Evolutionary conservation across 37 sponge, comb jelly and placozoan genomes (phyloP).

Genomic region (Mnemiopsis leidyi): DNA sequence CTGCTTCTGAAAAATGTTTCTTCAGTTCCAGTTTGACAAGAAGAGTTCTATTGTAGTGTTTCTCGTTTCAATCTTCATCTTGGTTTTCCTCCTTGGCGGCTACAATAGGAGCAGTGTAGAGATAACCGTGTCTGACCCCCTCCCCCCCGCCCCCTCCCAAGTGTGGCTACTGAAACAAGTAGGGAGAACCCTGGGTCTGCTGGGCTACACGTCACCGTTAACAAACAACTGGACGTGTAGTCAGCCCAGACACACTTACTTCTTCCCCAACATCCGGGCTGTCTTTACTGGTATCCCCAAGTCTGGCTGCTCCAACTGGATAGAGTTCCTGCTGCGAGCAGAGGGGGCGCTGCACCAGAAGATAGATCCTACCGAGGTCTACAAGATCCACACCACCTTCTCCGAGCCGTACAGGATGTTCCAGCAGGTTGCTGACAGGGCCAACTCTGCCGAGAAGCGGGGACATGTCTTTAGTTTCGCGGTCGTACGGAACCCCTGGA

Average conservation of each 20-base stretch:
- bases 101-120: no score
- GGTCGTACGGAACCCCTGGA: not conserved
- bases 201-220: not conserved
- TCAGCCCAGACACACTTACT: not conserved
- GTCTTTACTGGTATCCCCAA: no score
- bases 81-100: no score
- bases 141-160: not conserved
- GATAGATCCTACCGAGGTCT: not conserved
- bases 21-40: no score
- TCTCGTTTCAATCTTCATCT: no score
- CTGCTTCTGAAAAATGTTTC: no score
- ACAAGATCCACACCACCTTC: not conserved
- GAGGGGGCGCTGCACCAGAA: not conserved
- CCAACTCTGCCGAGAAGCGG: not conserved
- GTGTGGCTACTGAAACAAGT: not conserved
- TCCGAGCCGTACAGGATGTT: not conserved
- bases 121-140: no score
- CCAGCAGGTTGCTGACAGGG: not conserved
- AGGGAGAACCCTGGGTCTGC: not conserved
- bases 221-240: not conserved
- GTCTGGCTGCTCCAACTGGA: not conserved
- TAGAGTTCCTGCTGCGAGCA: not conserved
- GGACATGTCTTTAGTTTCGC: not conserved
- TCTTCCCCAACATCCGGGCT: not conserved
- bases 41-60: no score